Base-by-base conservation (phyloP, 2,113 vertebrate genomes). In the Tichodroma muraria region DNA sequence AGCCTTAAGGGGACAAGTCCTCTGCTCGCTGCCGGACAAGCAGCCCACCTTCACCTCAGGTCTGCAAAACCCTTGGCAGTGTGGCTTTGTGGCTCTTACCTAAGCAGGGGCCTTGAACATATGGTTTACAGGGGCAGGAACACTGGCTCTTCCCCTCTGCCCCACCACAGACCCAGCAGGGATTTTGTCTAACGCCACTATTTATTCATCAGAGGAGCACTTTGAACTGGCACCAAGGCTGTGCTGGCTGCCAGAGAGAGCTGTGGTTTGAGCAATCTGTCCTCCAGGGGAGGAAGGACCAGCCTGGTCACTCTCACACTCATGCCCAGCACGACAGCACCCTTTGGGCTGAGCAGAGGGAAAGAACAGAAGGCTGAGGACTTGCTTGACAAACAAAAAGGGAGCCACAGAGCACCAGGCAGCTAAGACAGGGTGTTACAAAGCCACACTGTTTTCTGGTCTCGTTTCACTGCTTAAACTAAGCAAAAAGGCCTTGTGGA, bases 241-340 rank as follows among this genome's bases (percentile, higher is more conserved):
- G 33, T 27, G 38, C 71, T 66, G 65, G 56, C 76, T 76, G 38
- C 30, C 3, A 1, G 27, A 80, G 37, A 65, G 42, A n/a, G 24
- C 38, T 80, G 24, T 65, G 42, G 23, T 33, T 88, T 65, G 54
- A 73, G 53, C 19, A 44, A 5, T 5, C 6, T 35, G 37, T 68
- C 33, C 44, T 81, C 47, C 53, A 50, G 11, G 16, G 15, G 11
- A 71, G 10, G 47, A 80, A 60, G 47, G 38, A 71, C 35, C 52
- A 59, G 24, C 69, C 72, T 80, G 42, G 49, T 54, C 35, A 30
- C 56, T 44, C n/a, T 20, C 59, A 73, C 25, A 49, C 61, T 30
- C 0, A 0, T 30, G 15, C n/a, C 38, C 65, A 76, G 52, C n/a
- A 65, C 0, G 0, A 6, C 28, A 61, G 37, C 50, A 64, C 24